These are phyloP conservation scores for Takifugu flavidus DNA, from an alignment of 2,113 vertebrate genomes.

Conservation along the genomic window DNA sequence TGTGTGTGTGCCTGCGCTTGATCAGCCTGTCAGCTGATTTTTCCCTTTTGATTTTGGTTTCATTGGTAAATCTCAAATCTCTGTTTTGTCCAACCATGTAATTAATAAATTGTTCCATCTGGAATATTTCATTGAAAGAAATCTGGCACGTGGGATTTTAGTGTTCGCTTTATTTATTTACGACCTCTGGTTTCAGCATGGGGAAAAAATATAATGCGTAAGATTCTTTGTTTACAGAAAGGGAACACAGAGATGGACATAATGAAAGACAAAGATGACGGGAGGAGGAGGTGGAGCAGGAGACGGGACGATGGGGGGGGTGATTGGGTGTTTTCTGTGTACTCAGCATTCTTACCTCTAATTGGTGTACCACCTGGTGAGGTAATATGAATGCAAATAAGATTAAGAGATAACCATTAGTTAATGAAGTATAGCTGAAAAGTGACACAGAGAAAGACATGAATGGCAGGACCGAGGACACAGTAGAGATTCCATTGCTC, in stretches of 20 bases:
- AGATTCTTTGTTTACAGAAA: conserved; percentile 29
- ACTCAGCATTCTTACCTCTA: conserved; percentile 98
- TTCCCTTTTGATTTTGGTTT: no score
- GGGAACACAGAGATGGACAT: conserved; percentile 75
- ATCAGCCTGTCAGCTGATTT: no score
- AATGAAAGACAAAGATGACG: conserved; percentile 62
- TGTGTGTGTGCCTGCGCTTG: no score
- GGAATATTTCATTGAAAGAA: no score
- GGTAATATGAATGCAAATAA: conserved; percentile 99
- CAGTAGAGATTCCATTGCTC: no score
- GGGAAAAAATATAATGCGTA: no score
- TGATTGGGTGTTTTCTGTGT: conserved; percentile 54
- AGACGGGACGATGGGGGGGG: conserved; percentile 23
- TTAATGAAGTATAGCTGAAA: conserved; percentile 65
- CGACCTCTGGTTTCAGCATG: no score
- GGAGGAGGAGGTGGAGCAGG: conserved; percentile 43
- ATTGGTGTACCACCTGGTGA: conserved; percentile 99
- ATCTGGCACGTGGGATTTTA: no score
- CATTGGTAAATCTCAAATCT: no score
- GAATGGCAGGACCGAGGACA: conserved; percentile 49
- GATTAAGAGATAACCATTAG: conserved; percentile 94
- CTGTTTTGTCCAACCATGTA: no score
- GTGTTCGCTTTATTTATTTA: no score
- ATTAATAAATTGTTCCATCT: no score
- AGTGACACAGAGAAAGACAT: conserved; percentile 76